These are phyloP conservation scores for Cosmia trapezina DNA, from an alignment of 2,888 invertebrate genomes.

Conservation along the genomic window DNA sequence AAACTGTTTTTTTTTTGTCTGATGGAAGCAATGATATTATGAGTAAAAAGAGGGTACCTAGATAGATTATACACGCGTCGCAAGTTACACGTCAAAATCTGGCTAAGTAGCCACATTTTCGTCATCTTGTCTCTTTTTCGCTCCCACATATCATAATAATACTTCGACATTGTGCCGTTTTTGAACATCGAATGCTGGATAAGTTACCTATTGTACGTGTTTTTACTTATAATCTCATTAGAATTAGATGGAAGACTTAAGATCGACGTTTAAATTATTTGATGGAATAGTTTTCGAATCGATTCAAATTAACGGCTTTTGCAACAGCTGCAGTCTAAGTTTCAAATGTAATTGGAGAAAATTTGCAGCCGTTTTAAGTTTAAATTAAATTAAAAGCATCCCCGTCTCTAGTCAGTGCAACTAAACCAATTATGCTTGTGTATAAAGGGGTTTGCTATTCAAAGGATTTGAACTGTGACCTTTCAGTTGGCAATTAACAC, in stretches of 20 bases:
- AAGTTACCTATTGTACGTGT: too few relatives aligned
- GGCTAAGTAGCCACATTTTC: too few relatives aligned
- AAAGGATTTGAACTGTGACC: slow-evolving; percentile 6
- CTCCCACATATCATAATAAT: too few relatives aligned
- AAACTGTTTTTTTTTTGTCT: neutral
- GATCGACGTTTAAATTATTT: slow-evolving; percentile 9
- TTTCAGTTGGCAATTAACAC: slow-evolving; percentile 13
- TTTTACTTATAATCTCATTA: too few relatives aligned
- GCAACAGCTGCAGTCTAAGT: slow-evolving; percentile 28
- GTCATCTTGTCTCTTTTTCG: too few relatives aligned
- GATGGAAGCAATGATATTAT: too few relatives aligned
- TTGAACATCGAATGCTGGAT: too few relatives aligned
- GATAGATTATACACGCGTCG: too few relatives aligned
- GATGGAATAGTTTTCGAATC: neutral
- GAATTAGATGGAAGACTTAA: neutral
- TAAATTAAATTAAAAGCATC: slow-evolving; percentile 38
- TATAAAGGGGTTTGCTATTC: neutral
- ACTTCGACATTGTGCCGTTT: too few relatives aligned
- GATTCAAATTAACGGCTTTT: neutral
- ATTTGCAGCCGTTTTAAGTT: slow-evolving; percentile 16
- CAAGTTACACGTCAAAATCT: too few relatives aligned
- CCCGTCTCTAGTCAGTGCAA: slow-evolving; percentile 14
- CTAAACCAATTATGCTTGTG: slow-evolving; percentile 31
- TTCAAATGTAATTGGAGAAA: slow-evolving; percentile 34
- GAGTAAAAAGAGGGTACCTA: too few relatives aligned